Evolutionary conservation across 2,113 vertebrate species (phyloP).

Genomic region (Mustelus asterias): DNA sequence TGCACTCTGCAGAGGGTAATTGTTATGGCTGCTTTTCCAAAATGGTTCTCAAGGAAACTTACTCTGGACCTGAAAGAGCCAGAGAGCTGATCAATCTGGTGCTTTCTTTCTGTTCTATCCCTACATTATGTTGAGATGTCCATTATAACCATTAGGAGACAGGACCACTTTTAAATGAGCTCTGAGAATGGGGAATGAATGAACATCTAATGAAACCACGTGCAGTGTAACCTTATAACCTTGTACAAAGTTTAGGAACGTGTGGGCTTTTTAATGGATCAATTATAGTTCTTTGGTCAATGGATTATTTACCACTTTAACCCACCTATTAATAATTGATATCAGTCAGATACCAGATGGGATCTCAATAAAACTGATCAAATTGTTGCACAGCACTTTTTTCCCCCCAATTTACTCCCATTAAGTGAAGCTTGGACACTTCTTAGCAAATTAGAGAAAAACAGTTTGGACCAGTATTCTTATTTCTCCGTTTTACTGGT

Average conservation of each 20-base stretch:
- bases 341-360: not conserved
- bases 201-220: not conserved
- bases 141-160: not conserved
- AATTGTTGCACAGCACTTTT: not conserved
- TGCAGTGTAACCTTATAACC: not conserved
- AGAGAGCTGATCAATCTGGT: not conserved
- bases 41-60: not conserved
- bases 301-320: not conserved
- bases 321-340: not conserved
- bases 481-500: too few relatives aligned
- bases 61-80: not conserved
- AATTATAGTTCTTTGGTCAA: not conserved
- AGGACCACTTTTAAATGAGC: not conserved
- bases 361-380: not conserved
- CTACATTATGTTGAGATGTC: not conserved
- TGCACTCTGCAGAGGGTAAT: not conserved
- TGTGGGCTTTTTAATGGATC: not conserved
- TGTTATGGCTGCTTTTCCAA: not conserved
- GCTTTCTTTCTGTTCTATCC: not conserved
- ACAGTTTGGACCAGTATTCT: too few relatives aligned
- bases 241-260: not conserved
- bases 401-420: not conserved
- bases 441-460: not conserved
- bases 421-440: not conserved
- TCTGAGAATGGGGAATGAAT: not conserved